Evolutionary conservation across 2,113 vertebrate species (phyloP).

Genomic region (Rhinoderma darwinii): DNA sequence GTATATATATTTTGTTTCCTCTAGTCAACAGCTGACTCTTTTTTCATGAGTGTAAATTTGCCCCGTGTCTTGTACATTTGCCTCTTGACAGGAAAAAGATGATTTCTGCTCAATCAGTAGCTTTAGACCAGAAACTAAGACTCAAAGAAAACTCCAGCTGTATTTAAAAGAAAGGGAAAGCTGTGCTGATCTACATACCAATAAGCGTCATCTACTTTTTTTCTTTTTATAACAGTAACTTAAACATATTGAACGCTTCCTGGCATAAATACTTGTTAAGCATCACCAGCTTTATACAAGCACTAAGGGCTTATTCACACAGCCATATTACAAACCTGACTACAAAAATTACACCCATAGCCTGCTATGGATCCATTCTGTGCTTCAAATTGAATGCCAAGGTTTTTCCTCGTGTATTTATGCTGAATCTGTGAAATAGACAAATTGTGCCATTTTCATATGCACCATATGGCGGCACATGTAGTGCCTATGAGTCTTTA

Average conservation of each 20-base stretch:
- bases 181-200: slow-evolving; percentile 5
- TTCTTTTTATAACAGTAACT: not conserved
- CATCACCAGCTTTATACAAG: not conserved
- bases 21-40: not conserved
- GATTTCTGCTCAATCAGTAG: slow-evolving; percentile 4
- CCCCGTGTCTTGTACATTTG: not conserved
- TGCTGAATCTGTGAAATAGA: too few relatives aligned
- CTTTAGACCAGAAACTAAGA: not conserved
- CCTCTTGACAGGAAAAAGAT: not conserved
- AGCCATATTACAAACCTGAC: too few relatives aligned
- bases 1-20: too few relatives aligned
- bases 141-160: not conserved
- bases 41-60: not conserved
- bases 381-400: too few relatives aligned
- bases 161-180: not conserved
- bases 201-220: too few relatives aligned
- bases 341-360: too few relatives aligned
- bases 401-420: too few relatives aligned
- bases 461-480: too few relatives aligned
- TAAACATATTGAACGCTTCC: not conserved
- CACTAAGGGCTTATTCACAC: not conserved
- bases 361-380: too few relatives aligned
- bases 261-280: not conserved
- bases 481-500: too few relatives aligned
- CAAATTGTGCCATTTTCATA: too few relatives aligned